These are phyloP conservation scores for Phodopus roborovskii DNA, from an alignment of 2,113 vertebrate genomes.

Conservation along the genomic window DNA sequence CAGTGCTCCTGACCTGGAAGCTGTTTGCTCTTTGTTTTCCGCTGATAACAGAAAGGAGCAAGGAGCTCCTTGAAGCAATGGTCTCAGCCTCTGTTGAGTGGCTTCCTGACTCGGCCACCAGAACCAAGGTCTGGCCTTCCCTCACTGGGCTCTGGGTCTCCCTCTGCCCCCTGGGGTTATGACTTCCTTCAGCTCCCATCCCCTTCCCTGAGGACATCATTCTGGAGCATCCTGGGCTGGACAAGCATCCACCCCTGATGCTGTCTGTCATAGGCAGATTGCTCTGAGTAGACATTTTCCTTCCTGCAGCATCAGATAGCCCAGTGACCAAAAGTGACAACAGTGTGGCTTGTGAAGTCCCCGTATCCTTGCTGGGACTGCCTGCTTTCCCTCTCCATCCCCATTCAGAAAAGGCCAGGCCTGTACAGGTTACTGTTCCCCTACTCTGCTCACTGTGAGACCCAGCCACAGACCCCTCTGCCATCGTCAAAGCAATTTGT, in stretches of 20 bases:
- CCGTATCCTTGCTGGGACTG: accelerated
- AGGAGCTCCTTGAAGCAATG: accelerated
- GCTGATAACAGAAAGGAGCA: accelerated
- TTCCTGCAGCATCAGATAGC: accelerated
- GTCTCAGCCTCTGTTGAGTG: accelerated
- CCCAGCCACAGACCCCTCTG: accelerated
- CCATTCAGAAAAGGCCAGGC: background rate
- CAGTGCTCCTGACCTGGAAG: background rate
- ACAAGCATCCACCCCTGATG: accelerated
- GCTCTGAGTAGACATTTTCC: background rate
- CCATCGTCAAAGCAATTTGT: accelerated
- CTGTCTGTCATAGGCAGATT: accelerated
- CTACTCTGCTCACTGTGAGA: too few species aligned
- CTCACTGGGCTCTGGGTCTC: too few species aligned
- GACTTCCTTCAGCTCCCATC: background rate
- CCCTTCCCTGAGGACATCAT: background rate
- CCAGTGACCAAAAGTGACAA: background rate
- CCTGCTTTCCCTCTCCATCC: accelerated
- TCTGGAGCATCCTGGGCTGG: accelerated
- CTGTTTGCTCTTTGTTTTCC: background rate
- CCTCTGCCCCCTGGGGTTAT: accelerated
- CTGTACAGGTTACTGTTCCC: too few species aligned
- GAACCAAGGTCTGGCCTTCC: background rate
- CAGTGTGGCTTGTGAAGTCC: accelerated
- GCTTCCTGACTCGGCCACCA: accelerated